Evolutionary conservation across 1,140 invertebrate species (phyloP), one percentile per base, ranked within the genome.

Genomic region (Drosophila sproati): DNA sequence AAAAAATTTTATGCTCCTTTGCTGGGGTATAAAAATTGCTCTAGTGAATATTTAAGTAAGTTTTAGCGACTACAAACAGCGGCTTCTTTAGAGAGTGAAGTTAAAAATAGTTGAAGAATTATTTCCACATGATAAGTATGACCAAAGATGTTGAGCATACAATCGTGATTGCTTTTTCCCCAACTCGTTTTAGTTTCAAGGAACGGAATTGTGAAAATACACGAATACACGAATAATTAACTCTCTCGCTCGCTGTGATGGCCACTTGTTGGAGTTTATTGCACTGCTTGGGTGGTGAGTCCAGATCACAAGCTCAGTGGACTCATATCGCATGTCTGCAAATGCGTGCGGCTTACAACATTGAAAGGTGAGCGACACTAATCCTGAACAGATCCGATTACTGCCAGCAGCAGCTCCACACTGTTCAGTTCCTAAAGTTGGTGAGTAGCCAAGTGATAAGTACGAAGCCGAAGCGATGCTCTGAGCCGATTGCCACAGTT

Each of bases 331-430:
- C 43, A 66, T 68, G 68, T 51, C 77, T 47, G 64, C 48, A 74
- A 77, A 77, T 74, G 81, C 73, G 73, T 64, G 54, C 56, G 69
- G 81, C 78, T 86, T 86, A 86, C 82, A 74, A 77, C 69, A 60
- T 77, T 63, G 81, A 71, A 64, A 66, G 67, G 63, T 85, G 81
- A 85, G 80, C 81, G 81, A 85, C 81, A 86, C 62, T 85, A 86
- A 85, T 86, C 81, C 82, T 67, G 32, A 51, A 35, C 78, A 85
- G 81, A 85, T 66, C 81, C 81, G 81, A 83, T 85, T 85, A 85
- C 68, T 86, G 81, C 64, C 81, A 76, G 78, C 59, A 37, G 57
- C 52, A 37, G 32, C 32, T 10, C 37, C 59, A 43, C 20, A 57
- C 57, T 29, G 43, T 34, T 28, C 31, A 31, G 35, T 35, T 8